Conservation (phyloP, 1,140 invertebrate species). For the Hydropsyche tenuis region DNA sequence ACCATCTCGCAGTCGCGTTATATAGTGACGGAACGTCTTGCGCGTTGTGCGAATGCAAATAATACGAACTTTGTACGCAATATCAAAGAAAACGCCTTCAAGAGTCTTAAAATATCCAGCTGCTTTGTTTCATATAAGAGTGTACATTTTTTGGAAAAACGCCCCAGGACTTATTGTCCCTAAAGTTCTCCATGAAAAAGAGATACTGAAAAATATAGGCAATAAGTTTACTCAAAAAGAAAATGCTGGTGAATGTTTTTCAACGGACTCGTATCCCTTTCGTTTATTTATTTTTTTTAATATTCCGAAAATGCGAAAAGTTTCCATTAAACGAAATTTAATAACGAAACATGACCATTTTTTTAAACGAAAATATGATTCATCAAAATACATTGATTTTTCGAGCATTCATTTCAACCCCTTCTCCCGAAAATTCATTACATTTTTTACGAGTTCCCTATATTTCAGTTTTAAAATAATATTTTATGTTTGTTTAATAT, state of each 20-base stretch:
- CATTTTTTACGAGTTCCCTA: no score
- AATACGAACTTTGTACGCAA: slow-evolving; percentile 8
- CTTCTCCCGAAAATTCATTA: no score
- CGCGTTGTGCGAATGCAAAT: neutral
- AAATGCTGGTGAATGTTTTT: slow-evolving; percentile 1
- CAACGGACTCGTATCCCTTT: no score
- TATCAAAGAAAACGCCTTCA: neutral
- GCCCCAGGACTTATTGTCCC: slow-evolving; percentile 17
- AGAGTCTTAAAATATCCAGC: neutral
- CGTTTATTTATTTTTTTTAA: no score
- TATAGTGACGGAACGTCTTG: neutral
- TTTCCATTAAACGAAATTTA: no score
- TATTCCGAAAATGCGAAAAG: no score
- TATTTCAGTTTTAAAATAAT: no score
- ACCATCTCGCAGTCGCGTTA: neutral
- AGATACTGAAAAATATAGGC: slow-evolving; percentile 20
- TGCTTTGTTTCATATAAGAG: neutral
- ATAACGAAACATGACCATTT: no score
- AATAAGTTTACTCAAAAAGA: slow-evolving; percentile 8
- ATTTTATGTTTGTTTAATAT: no score
- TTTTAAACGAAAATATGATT: no score
- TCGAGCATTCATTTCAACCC: no score
- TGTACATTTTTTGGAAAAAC: neutral
- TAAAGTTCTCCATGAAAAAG: slow-evolving; percentile 10
- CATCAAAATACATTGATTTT: no score